A percentile compares a stretch with the other conserved stretches of the same genome.
Evolutionary conservation across 2,797 vertebrate species (phyloP).

Genomic region (Triplophysa yarkandensis): DNA sequence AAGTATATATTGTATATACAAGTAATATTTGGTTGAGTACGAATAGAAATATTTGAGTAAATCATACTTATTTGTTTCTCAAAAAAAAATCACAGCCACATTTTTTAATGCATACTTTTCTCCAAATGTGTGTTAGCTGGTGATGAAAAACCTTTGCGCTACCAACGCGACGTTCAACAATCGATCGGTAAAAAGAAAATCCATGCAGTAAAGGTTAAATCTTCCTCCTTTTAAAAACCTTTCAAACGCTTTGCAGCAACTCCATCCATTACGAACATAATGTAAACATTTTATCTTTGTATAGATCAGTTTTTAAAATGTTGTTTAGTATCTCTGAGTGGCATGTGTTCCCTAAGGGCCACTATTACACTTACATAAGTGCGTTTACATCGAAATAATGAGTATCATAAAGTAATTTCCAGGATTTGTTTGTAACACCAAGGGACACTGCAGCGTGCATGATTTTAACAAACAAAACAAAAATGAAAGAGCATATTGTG

Average conservation of each 20-base stretch:
- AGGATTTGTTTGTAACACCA: conserved; percentile 18
- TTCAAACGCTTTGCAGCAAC: neutral
- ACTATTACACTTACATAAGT: conserved; percentile 23
- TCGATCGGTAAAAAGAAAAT: too few species aligned
- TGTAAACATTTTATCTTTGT: neutral
- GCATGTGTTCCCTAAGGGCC: conserved; percentile 1
- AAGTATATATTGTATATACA: too few species aligned
- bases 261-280: neutral
- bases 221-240: neutral
- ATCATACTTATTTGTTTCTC: too few species aligned
- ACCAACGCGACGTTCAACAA: too few species aligned
- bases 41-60: too few species aligned
- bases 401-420: conserved; percentile 6
- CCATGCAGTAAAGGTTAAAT: too few species aligned
- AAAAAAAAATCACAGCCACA: too few species aligned
- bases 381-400: neutral
- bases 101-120: too few species aligned
- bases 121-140: too few species aligned
- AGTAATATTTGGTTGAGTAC: too few species aligned
- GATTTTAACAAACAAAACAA: conserved; percentile 33
- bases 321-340: conserved; percentile 18
- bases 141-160: too few species aligned
- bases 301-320: neutral
- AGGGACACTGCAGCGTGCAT: neutral
- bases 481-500: conserved; percentile 29